Base-by-base conservation (phyloP, 92 coral and sea anemone genomes). In the Meandrina meandrites region DNA sequence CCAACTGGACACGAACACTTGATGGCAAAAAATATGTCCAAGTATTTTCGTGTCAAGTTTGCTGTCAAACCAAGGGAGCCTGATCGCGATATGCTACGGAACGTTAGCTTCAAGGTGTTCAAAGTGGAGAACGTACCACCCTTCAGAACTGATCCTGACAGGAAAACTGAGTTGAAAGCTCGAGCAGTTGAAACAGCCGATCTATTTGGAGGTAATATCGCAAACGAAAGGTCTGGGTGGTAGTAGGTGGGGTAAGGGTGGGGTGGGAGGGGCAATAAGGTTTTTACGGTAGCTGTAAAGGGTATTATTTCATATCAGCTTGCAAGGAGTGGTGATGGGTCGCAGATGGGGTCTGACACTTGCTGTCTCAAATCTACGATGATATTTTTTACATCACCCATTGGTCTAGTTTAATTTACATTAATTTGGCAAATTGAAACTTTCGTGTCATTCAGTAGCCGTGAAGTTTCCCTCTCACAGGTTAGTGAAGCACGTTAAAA, bases 41-140 rank as follows among this genome's bases (percentile, higher is more conserved):
- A 87, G 50, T 82, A 80, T 72, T 82, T 83, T 56, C 90, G 90
- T 12, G 22, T 5, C 81, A 47, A 83, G 53, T 56, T 87, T 76
- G 85, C 66, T 40, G 48, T n/a, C 75, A 42, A 1, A 0, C 68
- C n/a, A 9, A 78, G 36, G 76, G 24, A 0, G 14, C 47, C 89
- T 9, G 47, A 86, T 54, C 4, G 8, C 19, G 18, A 72, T 13
- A 80, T 77, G 77, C 84, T 86, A 3, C 51, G 32, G 24, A 60
- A 62, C 16, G 84, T 86, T 8, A 72, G 53, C 81, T 58, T 86
- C 56, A 78, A 86, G 67, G 22, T 86, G 32, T 78, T 86, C 1
- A 86, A 75, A 72, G 53, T 86, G 60, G 69, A 86, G 66, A 75
- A 82, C 12, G 86, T 82, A 35, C 77, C 66, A 28, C 35, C 78